These are phyloP conservation scores for Urocynchramus pylzowi DNA, from an alignment of 2,113 vertebrate species.

Conservation along the genomic window DNA sequence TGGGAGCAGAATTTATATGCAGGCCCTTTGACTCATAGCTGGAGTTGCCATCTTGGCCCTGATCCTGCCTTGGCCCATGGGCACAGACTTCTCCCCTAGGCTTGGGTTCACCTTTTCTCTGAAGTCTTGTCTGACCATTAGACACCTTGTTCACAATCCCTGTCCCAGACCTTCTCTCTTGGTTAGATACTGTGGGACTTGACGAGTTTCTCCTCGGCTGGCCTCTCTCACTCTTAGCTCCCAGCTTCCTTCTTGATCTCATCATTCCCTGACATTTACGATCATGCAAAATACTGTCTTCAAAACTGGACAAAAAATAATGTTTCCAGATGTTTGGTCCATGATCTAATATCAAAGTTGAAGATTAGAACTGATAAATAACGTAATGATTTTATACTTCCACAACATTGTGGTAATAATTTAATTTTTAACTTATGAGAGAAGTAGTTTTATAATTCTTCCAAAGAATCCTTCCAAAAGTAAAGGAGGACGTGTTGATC, in stretches of 20 bases:
- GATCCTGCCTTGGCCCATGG: accelerated
- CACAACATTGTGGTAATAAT: not conserved
- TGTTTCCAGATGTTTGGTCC: not conserved
- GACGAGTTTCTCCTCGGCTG: not conserved
- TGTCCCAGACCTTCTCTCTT: not conserved
- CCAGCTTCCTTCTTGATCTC: not conserved
- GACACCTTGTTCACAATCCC: accelerated
- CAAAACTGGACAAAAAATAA: not conserved
- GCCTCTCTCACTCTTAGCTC: not conserved
- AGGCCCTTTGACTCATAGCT: not conserved
- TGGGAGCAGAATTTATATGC: not conserved
- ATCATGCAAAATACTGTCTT: not conserved
- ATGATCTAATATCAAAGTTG: not conserved
- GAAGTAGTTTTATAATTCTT: not conserved
- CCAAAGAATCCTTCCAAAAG: not conserved
- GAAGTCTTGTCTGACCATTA: not conserved
- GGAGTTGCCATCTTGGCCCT: not conserved
- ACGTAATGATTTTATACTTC: not conserved
- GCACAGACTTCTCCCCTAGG: accelerated
- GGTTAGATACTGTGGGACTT: not conserved
- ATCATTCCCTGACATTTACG: not conserved
- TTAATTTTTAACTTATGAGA: not conserved
- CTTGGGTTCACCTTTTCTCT: not conserved
- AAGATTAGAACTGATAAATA: not conserved
- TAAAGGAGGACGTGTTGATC: not conserved